These are phyloP conservation scores for Delphinus delphis DNA, from an alignment of 2,113 vertebrate species.

Conservation along the genomic window DNA sequence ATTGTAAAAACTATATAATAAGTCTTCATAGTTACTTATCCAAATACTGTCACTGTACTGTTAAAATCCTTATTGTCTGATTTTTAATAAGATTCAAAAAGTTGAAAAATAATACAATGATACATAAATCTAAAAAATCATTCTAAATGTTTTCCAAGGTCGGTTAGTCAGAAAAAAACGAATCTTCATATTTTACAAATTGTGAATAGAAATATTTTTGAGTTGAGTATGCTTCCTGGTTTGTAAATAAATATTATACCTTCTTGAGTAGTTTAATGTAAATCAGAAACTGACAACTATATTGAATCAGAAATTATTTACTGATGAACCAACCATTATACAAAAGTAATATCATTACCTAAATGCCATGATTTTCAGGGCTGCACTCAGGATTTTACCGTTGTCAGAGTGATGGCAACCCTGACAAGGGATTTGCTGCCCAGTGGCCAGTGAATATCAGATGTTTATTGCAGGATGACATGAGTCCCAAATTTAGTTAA, in stretches of 20 bases:
- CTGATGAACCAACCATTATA: background rate
- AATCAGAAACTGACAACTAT: background rate
- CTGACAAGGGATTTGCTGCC: background rate
- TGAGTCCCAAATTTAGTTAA: background rate
- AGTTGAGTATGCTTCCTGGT: background rate
- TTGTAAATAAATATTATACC: background rate
- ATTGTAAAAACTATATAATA: constrained; percentile 28
- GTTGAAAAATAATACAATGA: background rate
- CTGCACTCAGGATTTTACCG: background rate
- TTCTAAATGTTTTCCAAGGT: constrained; percentile 14
- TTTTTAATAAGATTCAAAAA: constrained; percentile 16
- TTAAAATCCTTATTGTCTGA: constrained; percentile 3
- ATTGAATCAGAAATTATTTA: background rate
- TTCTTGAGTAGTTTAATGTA: constrained; percentile 42
- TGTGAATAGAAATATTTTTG: background rate
- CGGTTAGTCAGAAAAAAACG: background rate
- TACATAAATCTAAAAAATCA: background rate
- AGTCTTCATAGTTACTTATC: background rate
- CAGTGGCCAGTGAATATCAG: background rate
- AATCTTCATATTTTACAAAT: background rate
- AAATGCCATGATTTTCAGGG: background rate
- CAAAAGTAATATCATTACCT: background rate
- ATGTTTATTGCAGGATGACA: background rate
- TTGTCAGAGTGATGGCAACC: background rate
- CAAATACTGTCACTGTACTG: background rate